Percentiles rank a stretch among this genome's conserved stretches.
These are phyloP conservation scores for Acrobasis repandana DNA, from an alignment of 2,888 invertebrate genomes.

Conservation along the genomic window DNA sequence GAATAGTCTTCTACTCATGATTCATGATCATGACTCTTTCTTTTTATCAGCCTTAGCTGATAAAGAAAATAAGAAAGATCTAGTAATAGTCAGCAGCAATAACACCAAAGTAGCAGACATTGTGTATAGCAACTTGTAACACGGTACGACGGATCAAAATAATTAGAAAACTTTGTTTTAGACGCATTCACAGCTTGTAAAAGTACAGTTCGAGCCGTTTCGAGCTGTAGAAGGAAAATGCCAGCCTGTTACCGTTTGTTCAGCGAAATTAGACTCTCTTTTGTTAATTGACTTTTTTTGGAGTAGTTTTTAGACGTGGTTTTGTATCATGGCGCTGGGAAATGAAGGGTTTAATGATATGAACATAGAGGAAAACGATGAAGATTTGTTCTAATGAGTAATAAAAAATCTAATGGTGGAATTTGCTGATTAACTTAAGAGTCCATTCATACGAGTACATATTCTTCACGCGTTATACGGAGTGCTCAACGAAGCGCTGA, in stretches of 20 bases:
- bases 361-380: not conserved
- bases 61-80: too few species aligned
- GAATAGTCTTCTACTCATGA: too few species aligned
- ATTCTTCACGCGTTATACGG: too few species aligned
- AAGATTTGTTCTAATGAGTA: not conserved
- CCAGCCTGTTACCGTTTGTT: slow-evolving; percentile 18
- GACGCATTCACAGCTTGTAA: slow-evolving; percentile 41
- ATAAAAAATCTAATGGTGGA: too few species aligned
- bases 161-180: slow-evolving; percentile 52
- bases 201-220: slow-evolving; percentile 7
- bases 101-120: too few species aligned
- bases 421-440: too few species aligned
- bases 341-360: slow-evolving; percentile 8
- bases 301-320: not conserved
- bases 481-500: too few species aligned
- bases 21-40: too few species aligned
- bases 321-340: slow-evolving; percentile 4
- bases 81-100: too few species aligned
- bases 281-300: slow-evolving; percentile 12
- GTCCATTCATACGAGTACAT: too few species aligned
- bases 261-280: slow-evolving; percentile 15
- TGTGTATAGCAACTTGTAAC: slow-evolving; percentile 22
- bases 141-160: slow-evolving; percentile 42
- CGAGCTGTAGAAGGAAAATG: slow-evolving; percentile 21
- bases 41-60: too few species aligned